A percentile compares a stretch with the other conserved stretches of the same genome.
Conservation (phyloP, 2,113 vertebrate genomes). For the Enhydra lutris region DNA sequence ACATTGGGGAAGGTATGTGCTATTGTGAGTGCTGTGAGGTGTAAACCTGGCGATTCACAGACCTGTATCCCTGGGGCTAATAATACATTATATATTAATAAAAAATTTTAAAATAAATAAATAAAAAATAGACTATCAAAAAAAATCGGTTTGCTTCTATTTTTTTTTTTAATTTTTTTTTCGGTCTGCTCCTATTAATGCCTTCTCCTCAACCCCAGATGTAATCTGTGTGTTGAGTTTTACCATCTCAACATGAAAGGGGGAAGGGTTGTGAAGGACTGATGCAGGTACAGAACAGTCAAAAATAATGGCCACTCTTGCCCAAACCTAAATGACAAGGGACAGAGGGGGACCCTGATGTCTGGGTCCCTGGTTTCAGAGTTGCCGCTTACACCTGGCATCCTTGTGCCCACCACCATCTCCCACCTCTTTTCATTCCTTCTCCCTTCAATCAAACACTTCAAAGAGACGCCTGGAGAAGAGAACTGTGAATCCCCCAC, state of each 20-base stretch:
- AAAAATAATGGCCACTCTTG: neutral
- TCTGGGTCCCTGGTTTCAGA: neutral
- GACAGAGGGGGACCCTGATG: neutral
- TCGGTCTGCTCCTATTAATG: neutral
- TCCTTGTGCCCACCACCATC: neutral
- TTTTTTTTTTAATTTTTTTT: too few species aligned
- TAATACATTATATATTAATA: too few species aligned
- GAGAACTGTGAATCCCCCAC: conserved; percentile 60
- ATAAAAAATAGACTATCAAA: too few species aligned
- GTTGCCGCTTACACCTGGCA: neutral
- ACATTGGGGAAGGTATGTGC: too few species aligned
- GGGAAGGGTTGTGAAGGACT: neutral
- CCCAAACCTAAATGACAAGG: neutral
- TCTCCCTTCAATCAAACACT: conserved; percentile 76
- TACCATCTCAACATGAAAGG: neutral
- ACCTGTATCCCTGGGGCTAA: too few species aligned
- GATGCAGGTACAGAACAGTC: neutral
- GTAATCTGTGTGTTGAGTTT: neutral
- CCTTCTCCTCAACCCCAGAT: neutral
- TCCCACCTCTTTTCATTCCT: neutral
- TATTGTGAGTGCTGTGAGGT: too few species aligned
- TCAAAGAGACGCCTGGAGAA: conserved; percentile 74
- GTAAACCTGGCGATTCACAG: too few species aligned
- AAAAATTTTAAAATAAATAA: too few species aligned
- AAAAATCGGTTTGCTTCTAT: neutral